Base-by-base conservation (phyloP, 2,797 vertebrate genomes). In the Rachycentron canadum region DNA sequence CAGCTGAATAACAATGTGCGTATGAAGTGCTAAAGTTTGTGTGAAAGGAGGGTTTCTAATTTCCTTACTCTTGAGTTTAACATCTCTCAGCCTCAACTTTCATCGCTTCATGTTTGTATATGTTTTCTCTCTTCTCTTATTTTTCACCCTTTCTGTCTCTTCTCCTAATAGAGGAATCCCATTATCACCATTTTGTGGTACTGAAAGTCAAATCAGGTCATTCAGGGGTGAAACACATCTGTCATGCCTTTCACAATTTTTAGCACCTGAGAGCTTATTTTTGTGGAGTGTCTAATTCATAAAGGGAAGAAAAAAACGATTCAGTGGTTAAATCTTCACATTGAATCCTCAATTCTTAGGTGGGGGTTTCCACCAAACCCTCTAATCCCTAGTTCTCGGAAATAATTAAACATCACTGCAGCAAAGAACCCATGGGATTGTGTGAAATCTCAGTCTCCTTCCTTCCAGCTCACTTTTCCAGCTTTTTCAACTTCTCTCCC, bases 381-480 rank as follows among this genome's bases (percentile, higher is more conserved):
- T 76, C 55, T 73, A 79, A 84, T 84, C 77, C 49, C 50, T 43
- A 40, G 59, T 79, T 55, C 47, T 79, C 17, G 14, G 71, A 84
- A 86, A 82, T 88, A 86, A 86, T 88, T 70, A 82, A 86, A 84
- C 83, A 53, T 74, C 69, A 14, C 36, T 60, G 77, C 81, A 58
- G 68, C 3, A 3, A 56, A 25, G 45, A 76, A 67, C 65, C 52
- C 0, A 68, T 76, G 70, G 79, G 78, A 76, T 71, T 62, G 57
- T 52, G 63, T 55, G 73, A 32, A 72, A 65, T 53, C 69, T 63
- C 23, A 4, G 40, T 65, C 59, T 70, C 65, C 61, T 71, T 78
- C 73, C 50, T 59, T 64, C 34, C 14, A 66, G 52, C 47, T 53
- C 30, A 25, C 0, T 73, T 59, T 12, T 32, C 32, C 7, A 7